Percentiles rank a stretch among this genome's conserved stretches.
Evolutionary conservation across 92 coral and sea anemone species (phyloP).

Genomic region (Umimayanthus chanpuru): DNA sequence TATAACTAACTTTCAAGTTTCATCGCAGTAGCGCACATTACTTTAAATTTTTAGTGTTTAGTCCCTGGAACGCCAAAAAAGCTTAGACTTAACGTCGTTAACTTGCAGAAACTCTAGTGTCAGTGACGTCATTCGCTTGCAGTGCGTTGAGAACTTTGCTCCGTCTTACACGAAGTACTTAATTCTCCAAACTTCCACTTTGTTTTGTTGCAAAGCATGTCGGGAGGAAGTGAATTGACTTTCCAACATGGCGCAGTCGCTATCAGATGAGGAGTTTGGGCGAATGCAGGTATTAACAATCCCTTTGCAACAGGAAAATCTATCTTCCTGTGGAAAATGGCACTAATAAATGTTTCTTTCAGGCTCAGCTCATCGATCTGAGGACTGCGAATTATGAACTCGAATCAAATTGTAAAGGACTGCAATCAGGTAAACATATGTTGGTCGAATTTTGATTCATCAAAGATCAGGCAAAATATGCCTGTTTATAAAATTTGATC

Average conservation of each 20-base stretch:
- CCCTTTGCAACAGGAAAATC: not conserved
- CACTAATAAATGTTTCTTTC: not conserved
- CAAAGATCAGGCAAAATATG: not conserved
- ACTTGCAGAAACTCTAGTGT: too few relatives aligned
- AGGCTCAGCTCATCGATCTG: conserved; percentile 96
- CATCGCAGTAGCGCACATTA: too few relatives aligned
- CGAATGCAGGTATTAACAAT: conserved; percentile 77
- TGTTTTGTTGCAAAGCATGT: conserved; percentile 45
- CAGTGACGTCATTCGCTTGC: too few relatives aligned
- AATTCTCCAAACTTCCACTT: not conserved
- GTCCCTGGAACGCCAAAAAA: too few relatives aligned
- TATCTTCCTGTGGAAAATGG: not conserved
- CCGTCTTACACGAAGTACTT: too few relatives aligned
- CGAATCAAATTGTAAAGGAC: conserved; percentile 79
- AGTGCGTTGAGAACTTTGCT: too few relatives aligned
- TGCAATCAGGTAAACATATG: conserved; percentile 60
- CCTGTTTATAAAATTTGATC: not conserved
- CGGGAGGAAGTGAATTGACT: conserved; percentile 29
- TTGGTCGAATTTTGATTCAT: too few relatives aligned
- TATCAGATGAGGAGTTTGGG: conserved; percentile 87
- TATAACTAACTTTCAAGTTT: too few relatives aligned
- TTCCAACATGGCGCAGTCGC: conserved; percentile 92
- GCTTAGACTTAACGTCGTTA: too few relatives aligned
- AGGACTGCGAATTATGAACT: conserved; percentile 92
- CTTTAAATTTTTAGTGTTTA: too few relatives aligned